Evolutionary conservation across 2,113 vertebrate genomes (phyloP), one percentile per base, ranked within the genome.

Genomic region (Amia ocellicauda): DNA sequence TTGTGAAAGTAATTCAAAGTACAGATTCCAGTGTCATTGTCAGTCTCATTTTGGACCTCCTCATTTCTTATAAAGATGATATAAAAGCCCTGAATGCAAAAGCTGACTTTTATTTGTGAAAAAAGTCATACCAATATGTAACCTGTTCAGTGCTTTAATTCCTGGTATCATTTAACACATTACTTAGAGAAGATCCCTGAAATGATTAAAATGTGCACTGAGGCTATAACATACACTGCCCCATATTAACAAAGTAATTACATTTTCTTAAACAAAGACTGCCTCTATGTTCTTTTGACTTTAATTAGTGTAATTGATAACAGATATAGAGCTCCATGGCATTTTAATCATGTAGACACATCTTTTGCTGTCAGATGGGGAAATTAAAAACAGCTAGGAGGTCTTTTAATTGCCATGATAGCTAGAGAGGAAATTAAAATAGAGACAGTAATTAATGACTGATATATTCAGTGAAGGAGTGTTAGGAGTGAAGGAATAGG

Each of bases 281-380:
- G 24, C 36, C 71, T 63, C 5, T 71, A 63, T 81, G 80, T 83
- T 83, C 60, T 68, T 70, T 85, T 69, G 61, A 51, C 67, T 69
- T 66, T 88, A 85, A 83, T 86, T 88, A 87, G 80, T 66, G 41
- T 83, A 89, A 88, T 79, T 88, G 72, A 90, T 88, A 86, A 75
- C 24, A 77, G 72, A 80, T 80, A 80, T 71, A 77, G 73, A 78
- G 68, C 60, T 82, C 78, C 69, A 68, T 82, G 83, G 53, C 81
- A 76, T 79, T 89, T 84, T 88, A 85, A 88, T 87, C 67, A 83
- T 80, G 62, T 13, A 81, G 73, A 78, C 78, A 80, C 64, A 70
- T 83, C 76, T 85, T 84, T 77, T 72, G 27, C 71, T 82, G 67
- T 80, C 81, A 83, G 69, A 84, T 72, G 26, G 66, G 59, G 70